A percentile compares a stretch with the other conserved stretches of the same genome.
Conservation (phyloP, 1,140 invertebrate species). For the Daktulosphaira vitifoliae region DNA sequence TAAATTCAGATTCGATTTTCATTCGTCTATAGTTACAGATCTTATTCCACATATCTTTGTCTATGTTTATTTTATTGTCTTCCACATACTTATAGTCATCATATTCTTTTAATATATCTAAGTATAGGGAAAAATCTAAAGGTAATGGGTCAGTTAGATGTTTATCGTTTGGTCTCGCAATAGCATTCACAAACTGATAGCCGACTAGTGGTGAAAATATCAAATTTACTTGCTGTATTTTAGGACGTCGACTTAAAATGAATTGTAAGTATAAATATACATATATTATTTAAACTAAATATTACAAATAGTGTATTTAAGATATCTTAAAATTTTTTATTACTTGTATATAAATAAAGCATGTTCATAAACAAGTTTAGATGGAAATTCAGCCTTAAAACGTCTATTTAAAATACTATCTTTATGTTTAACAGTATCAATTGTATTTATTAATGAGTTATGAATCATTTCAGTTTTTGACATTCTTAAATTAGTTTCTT, state of each 20-base stretch:
- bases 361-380: slow-evolving; percentile 23
- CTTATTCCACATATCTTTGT: slow-evolving; percentile 13
- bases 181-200: slow-evolving; percentile 18
- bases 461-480: neutral
- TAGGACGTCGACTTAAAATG: slow-evolving; percentile 7
- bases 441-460: slow-evolving; percentile 1
- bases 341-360: slow-evolving; percentile 27
- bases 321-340: too few species aligned
- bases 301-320: too few species aligned
- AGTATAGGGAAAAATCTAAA: neutral
- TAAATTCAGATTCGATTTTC: slow-evolving; percentile 26
- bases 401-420: slow-evolving; percentile 8
- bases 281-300: too few species aligned
- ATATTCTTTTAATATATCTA: neutral
- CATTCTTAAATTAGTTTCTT: neutral
- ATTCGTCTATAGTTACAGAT: slow-evolving; percentile 16
- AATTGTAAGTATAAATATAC: neutral
- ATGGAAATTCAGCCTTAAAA: slow-evolving; percentile 21
- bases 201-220: slow-evolving; percentile 10
- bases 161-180: neutral
- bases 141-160: neutral
- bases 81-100: slow-evolving; percentile 28
- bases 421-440: slow-evolving; percentile 12
- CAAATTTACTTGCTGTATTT: neutral
- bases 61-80: slow-evolving; percentile 21